phyloP scores from a whole-genome alignment of 2,888 invertebrate species.

The Hartigia nigra region DNA sequence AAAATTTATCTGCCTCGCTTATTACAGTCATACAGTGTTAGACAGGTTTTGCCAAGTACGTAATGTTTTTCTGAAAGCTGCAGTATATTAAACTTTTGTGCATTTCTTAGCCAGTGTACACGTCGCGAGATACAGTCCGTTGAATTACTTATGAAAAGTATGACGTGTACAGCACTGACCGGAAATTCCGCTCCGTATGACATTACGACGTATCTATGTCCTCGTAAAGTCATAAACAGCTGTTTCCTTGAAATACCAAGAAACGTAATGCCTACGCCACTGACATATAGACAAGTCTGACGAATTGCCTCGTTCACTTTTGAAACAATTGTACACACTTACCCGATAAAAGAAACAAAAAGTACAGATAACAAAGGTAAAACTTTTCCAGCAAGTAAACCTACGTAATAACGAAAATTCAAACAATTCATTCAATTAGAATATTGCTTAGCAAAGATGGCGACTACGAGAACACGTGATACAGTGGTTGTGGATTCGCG shows the following conservation, averaged over 20 bases:
- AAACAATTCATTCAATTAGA: neutral
- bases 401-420: no score
- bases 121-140: neutral
- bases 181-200: neutral
- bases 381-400: no score
- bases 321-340: neutral
- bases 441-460: neutral
- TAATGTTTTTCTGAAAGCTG: neutral
- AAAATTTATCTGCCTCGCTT: neutral
- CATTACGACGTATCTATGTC: no score
- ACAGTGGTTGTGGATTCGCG: neutral
- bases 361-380: no score
- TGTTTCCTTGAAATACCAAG: neutral
- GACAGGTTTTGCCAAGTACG: neutral
- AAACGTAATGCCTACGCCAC: neutral
- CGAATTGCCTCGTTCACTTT: neutral
- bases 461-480: neutral
- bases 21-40: neutral
- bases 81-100: neutral
- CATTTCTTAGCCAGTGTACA: neutral
- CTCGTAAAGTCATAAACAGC: neutral
- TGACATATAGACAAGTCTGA: neutral
- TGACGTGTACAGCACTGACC: neutral
- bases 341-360: no score
- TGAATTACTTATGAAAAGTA: neutral